Conservation (phyloP, 2,113 vertebrate genomes). For the Periophthalmus modestus region DNA sequence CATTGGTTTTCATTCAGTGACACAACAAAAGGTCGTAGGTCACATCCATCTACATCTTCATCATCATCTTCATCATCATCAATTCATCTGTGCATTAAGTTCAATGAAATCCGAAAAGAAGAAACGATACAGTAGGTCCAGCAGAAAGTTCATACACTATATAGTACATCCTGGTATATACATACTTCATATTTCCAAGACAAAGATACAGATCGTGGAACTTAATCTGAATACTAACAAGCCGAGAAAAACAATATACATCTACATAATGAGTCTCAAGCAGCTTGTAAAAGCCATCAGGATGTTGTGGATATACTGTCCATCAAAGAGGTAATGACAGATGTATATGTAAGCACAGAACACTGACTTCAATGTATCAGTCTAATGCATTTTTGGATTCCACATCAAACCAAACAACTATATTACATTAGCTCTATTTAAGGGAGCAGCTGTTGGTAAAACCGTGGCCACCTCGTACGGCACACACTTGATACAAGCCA, state of each 20-base stretch:
- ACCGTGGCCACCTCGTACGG: neutral
- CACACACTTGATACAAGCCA: neutral
- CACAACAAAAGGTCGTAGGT: neutral
- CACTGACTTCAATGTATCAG: neutral
- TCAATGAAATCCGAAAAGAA: neutral
- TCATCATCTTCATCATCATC: neutral
- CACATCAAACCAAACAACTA: neutral
- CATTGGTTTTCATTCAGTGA: neutral
- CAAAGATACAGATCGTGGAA: neutral
- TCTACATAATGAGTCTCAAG: neutral
- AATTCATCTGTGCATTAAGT: neutral
- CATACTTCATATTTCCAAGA: neutral
- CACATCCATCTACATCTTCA: neutral
- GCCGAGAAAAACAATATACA: neutral
- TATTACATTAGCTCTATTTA: neutral
- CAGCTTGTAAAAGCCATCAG: neutral
- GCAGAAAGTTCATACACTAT: constrained; percentile 7
- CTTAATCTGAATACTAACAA: neutral
- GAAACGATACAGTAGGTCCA: constrained; percentile 1
- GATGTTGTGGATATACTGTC: neutral
- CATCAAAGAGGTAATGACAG: neutral
- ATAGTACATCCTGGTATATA: neutral
- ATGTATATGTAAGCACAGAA: neutral
- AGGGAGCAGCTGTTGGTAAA: constrained; percentile 1
- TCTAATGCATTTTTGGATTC: neutral